Percentiles rank a stretch among this genome's conserved stretches.
These are phyloP conservation scores for Garrulus glandarius DNA, from an alignment of 2,797 vertebrate genomes.

Conservation along the genomic window DNA sequence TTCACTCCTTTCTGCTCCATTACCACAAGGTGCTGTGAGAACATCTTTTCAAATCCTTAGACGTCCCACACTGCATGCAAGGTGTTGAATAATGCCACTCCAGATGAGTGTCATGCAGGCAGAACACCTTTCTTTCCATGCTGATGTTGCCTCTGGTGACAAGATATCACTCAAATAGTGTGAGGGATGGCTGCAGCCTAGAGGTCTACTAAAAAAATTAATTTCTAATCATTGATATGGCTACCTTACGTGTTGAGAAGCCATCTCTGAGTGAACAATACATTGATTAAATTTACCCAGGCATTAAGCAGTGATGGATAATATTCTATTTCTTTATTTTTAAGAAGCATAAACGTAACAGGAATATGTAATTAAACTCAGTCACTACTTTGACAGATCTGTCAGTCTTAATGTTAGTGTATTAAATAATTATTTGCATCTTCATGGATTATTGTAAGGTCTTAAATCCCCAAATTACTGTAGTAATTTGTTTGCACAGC, in stretches of 20 bases:
- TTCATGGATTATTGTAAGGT: neutral
- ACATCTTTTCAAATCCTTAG: conserved; percentile 26
- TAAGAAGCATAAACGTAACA: neutral
- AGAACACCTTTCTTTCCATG: neutral
- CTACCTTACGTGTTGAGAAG: neutral
- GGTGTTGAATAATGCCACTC: conserved; percentile 34
- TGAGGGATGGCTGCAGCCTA: neutral
- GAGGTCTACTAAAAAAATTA: neutral
- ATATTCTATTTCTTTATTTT: neutral
- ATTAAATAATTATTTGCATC: neutral
- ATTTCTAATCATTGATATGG: neutral
- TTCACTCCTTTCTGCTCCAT: conserved; percentile 39
- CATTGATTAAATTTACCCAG: neutral
- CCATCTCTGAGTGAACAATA: neutral
- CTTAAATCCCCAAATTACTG: neutral
- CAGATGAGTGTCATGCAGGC: conserved; percentile 1
- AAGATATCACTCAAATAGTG: neutral
- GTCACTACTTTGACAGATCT: neutral
- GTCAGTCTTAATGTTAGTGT: neutral
- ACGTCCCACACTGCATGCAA: conserved; percentile 5
- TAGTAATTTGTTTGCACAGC: neutral
- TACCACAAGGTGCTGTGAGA: neutral
- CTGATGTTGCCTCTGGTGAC: neutral
- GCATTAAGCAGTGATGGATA: neutral
- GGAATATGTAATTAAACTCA: neutral